Evolutionary conservation across 1,140 invertebrate genomes (phyloP).

Genomic region (Delia radicum): DNA sequence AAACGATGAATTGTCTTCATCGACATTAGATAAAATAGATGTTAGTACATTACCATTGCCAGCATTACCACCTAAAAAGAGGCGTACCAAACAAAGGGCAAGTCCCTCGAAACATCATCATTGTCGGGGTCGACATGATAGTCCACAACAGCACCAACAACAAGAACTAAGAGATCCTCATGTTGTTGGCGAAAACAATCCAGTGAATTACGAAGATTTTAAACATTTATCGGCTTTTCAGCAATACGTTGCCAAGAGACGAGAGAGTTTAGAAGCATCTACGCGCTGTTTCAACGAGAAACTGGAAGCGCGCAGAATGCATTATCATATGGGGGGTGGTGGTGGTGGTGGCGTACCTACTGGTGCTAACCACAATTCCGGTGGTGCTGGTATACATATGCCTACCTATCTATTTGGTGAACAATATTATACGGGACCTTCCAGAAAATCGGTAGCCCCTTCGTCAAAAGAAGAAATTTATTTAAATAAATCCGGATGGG

Average conservation of each 20-base stretch:
- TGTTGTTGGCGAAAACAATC: not conserved
- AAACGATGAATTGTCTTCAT: constrained; percentile 51
- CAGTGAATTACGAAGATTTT: constrained; percentile 1
- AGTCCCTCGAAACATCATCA: constrained; percentile 45
- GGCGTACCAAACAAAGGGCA: constrained; percentile 37
- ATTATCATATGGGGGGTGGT: constrained; percentile 42
- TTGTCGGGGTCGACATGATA: constrained; percentile 24
- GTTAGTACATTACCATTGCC: constrained; percentile 48
- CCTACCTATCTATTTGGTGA: constrained; percentile 54
- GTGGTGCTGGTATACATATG: constrained; percentile 18
- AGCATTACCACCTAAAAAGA: constrained; percentile 45
- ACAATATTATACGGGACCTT: constrained; percentile 33
- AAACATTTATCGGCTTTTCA: constrained; percentile 44
- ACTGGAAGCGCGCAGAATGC: constrained; percentile 53
- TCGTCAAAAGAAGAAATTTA: constrained; percentile 49
- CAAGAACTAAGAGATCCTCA: constrained; percentile 17
- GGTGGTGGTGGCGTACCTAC: constrained; percentile 19
- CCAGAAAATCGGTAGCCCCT: constrained; percentile 36
- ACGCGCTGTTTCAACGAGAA: constrained; percentile 53
- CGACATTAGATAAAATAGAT: constrained; percentile 51
- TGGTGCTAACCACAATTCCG: not conserved
- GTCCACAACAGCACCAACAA: constrained; percentile 26
- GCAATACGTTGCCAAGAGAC: constrained; percentile 51
- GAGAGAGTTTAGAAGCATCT: constrained; percentile 51
- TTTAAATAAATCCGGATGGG: constrained; percentile 55